phyloP scores from a whole-genome alignment of 2,888 invertebrate genomes.

The Monopis laevigella region DNA sequence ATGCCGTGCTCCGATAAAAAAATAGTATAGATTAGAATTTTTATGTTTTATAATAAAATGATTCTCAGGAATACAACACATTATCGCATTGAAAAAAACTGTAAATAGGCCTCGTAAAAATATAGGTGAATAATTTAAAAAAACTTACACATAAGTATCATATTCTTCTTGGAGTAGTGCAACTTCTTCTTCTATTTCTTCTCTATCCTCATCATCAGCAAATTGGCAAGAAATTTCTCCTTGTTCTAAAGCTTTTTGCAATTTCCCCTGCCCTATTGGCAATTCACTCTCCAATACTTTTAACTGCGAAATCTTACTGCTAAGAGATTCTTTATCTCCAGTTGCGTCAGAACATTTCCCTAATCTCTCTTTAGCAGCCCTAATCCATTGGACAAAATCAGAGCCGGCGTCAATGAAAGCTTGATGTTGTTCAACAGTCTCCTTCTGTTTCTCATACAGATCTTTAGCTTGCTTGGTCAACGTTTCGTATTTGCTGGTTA shows the following conservation, averaged over 20 bases:
- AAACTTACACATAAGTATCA: conserved; percentile 79
- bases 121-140: no score
- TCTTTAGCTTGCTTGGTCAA: conserved; percentile 91
- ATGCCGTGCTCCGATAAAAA: no score
- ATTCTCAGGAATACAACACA: no score
- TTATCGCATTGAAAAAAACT: no score
- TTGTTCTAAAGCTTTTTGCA: conserved; percentile 83
- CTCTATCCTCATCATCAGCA: conserved; percentile 86
- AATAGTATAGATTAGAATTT: no score
- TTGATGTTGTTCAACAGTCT: conserved; percentile 90
- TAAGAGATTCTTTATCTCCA: conserved; percentile 88
- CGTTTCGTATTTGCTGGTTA: conserved; percentile 89
- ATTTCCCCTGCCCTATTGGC: conserved; percentile 82
- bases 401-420: conserved; percentile 91
- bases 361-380: conserved; percentile 88
- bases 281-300: conserved; percentile 86
- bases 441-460: conserved; percentile 87
- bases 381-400: conserved; percentile 92
- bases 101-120: no score
- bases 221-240: conserved; percentile 87
- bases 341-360: conserved; percentile 93
- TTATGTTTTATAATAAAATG: no score
- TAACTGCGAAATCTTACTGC: conserved; percentile 85
- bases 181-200: conserved; percentile 92
- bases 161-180: conserved; percentile 91